A percentile compares a stretch with the other conserved stretches of the same genome.
These are phyloP conservation scores for Monopterus albus DNA, from an alignment of 2,113 vertebrate genomes.

Conservation along the genomic window DNA sequence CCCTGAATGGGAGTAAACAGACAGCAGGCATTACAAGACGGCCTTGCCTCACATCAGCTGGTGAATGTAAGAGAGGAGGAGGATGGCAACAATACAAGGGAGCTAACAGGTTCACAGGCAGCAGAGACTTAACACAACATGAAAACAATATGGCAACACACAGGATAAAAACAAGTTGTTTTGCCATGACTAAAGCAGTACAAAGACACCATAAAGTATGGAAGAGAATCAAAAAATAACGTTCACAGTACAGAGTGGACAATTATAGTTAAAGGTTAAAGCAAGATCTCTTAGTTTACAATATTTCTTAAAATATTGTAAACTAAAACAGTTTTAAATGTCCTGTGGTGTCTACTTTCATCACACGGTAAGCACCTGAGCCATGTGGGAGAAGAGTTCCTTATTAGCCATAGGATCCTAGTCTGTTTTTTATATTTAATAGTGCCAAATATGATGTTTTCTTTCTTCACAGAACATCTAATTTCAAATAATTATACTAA, in stretches of 20 bases:
- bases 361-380: too few relatives aligned
- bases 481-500: too few relatives aligned
- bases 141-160: slow-evolving; percentile 47
- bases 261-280: neutral
- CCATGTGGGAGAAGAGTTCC: too few relatives aligned
- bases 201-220: neutral
- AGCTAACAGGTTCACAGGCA: slow-evolving; percentile 52
- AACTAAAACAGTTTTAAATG: too few relatives aligned
- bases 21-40: slow-evolving; percentile 65
- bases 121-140: slow-evolving; percentile 32
- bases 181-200: neutral
- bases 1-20: slow-evolving; percentile 76
- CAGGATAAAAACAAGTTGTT: slow-evolving; percentile 6
- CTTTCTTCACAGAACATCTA: neutral
- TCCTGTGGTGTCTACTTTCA: too few relatives aligned
- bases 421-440: neutral
- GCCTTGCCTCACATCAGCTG: slow-evolving; percentile 69
- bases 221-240: neutral
- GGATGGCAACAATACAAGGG: slow-evolving; percentile 52
- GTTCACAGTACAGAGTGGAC: neutral
- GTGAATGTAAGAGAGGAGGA: slow-evolving; percentile 49
- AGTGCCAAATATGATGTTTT: too few relatives aligned
- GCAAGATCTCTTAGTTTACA: too few relatives aligned
- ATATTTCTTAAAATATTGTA: too few relatives aligned
- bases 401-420: too few relatives aligned